phyloP scores from a whole-genome alignment of 1,140 invertebrate species.

The Metopolophium dirhodum region DNA sequence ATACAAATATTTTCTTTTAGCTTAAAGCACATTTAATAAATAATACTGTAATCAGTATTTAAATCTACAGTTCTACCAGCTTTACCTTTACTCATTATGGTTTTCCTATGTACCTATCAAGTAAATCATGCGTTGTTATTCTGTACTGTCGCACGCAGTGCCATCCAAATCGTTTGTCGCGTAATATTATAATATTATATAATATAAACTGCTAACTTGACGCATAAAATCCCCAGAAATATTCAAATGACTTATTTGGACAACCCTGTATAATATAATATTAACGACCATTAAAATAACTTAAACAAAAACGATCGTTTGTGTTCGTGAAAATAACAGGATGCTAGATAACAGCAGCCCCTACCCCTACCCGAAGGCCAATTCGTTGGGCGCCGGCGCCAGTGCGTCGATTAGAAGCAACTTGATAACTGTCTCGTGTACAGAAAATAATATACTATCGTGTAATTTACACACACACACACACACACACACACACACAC shows the following conservation, averaged over 20 bases:
- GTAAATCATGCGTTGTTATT: no score
- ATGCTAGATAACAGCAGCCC: background rate
- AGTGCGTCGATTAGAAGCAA: background rate
- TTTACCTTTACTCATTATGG: no score
- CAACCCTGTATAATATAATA: background rate
- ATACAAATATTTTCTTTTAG: no score
- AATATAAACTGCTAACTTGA: background rate
- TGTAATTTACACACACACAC: background rate
- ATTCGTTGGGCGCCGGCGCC: background rate
- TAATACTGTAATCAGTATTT: no score
- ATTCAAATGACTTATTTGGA: background rate
- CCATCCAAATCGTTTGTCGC: background rate
- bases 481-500: background rate
- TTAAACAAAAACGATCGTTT: background rate
- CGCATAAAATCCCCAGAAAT: background rate
- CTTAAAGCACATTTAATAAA: no score
- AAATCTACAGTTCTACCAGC: no score
- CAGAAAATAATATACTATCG: background rate
- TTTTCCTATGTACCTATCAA: no score
- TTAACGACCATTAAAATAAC: background rate
- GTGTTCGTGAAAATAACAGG: background rate
- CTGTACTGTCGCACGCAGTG: no score
- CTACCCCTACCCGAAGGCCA: background rate
- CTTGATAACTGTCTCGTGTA: conserved; percentile 1
- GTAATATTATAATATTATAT: background rate